phyloP scores from a whole-genome alignment of 2,888 invertebrate genomes.

The Drosophila melanosoma region DNA sequence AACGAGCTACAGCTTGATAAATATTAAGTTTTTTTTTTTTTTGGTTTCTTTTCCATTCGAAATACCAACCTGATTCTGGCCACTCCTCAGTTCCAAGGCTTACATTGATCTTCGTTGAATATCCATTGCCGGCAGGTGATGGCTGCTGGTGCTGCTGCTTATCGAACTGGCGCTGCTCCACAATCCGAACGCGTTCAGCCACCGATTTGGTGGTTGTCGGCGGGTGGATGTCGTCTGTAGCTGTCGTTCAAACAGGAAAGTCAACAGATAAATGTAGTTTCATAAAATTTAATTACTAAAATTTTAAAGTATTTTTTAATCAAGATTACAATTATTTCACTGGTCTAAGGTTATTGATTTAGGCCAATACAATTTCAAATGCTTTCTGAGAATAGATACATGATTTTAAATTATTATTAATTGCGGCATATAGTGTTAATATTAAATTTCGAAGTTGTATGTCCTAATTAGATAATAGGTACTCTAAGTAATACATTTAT shows the following conservation, averaged over 20 bases:
- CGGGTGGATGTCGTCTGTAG: conserved; percentile 31
- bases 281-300: conserved; percentile 14
- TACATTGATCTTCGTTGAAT: conserved; percentile 88
- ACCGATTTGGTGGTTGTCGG: conserved; percentile 80
- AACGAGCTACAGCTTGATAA: conserved; percentile 56
- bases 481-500: too few relatives aligned
- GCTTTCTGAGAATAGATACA: background rate
- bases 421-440: too few relatives aligned
- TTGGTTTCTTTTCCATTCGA: background rate
- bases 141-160: conserved; percentile 35
- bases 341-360: conserved; percentile 5
- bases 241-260: conserved; percentile 6
- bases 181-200: conserved; percentile 86
- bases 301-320: conserved; percentile 9
- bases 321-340: conserved; percentile 10
- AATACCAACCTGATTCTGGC: conserved; percentile 80
- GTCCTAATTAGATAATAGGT: too few relatives aligned
- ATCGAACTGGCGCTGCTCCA: conserved; percentile 83
- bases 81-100: conserved; percentile 80
- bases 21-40: conserved; percentile 24
- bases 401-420: too few relatives aligned
- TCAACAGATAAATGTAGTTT: conserved; percentile 25
- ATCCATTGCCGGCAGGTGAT: conserved; percentile 84
- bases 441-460: too few relatives aligned
- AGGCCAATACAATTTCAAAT: background rate